A percentile compares a stretch with the other conserved stretches of the same genome.
Conservation (phyloP, 2,888 invertebrate genomes). For the Sinelater perroti region DNA sequence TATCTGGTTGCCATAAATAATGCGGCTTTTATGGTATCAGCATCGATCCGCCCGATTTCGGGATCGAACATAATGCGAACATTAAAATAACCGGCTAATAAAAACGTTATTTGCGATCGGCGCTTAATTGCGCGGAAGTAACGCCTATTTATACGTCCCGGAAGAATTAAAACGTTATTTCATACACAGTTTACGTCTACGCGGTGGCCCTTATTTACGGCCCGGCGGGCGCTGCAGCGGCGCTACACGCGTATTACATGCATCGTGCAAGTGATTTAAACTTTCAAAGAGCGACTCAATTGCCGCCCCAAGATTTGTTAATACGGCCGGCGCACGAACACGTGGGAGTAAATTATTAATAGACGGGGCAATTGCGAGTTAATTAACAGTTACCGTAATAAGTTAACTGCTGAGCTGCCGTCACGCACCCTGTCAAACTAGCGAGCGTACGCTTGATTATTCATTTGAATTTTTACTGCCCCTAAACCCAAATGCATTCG, state of each 20-base stretch:
- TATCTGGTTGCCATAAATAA: constrained; percentile 38
- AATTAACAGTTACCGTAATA: constrained; percentile 34
- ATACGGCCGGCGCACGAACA: constrained; percentile 26
- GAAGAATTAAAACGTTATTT: constrained; percentile 24
- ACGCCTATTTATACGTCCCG: constrained; percentile 24
- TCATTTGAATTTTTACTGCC: constrained; percentile 19
- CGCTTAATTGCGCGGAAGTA: constrained; percentile 30
- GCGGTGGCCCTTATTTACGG: constrained; percentile 22
- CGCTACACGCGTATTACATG: constrained; percentile 13
- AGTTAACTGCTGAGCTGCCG: constrained; percentile 29
- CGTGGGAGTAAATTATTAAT: constrained; percentile 32
- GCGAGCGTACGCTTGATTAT: constrained; percentile 22
- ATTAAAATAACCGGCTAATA: constrained; percentile 35
- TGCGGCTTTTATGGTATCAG: constrained; percentile 33
- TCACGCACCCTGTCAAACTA: constrained; percentile 31
- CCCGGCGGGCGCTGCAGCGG: constrained; percentile 8
- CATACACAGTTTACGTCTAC: constrained; percentile 21
- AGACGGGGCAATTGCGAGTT: constrained; percentile 33
- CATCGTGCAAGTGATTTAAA: constrained; percentile 23
- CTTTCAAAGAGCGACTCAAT: constrained; percentile 21
- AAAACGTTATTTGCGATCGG: constrained; percentile 33
- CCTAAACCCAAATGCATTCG: constrained; percentile 6
- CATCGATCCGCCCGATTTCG: constrained; percentile 36
- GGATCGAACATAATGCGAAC: constrained; percentile 30
- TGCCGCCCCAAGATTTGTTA: constrained; percentile 33